phyloP scores from a whole-genome alignment of 2,797 vertebrate species.

The Meriones psammophilus region DNA sequence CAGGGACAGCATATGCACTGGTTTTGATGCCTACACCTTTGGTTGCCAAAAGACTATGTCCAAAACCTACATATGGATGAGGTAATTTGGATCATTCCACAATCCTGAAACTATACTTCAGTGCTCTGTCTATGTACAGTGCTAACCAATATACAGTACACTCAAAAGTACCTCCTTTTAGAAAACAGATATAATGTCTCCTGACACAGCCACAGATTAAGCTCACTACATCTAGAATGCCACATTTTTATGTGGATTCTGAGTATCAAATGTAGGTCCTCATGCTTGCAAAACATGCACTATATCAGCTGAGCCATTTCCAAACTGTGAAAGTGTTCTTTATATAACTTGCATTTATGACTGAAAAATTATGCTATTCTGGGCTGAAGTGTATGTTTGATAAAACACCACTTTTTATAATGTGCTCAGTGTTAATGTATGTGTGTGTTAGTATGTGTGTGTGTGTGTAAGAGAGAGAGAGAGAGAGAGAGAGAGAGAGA shows the following conservation, averaged over 20 bases:
- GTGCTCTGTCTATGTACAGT: conserved; percentile 87
- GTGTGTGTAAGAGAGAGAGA: no score
- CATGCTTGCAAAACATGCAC: neutral
- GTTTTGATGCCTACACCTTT: conserved; percentile 82
- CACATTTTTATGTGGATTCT: neutral
- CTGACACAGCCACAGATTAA: conserved; percentile 87
- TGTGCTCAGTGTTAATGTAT: conserved; percentile 84
- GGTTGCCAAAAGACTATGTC: conserved; percentile 73
- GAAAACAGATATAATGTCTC: conserved; percentile 86
- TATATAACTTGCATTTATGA: conserved; percentile 88
- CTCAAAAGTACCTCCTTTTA: conserved; percentile 84
- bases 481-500: conserved; percentile 42
- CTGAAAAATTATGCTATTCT: conserved; percentile 98
- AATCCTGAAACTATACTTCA: conserved; percentile 81
- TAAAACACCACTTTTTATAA: conserved; percentile 94
- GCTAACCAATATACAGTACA: conserved; percentile 88
- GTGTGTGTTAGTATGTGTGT: conserved; percentile 78
- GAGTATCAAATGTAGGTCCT: neutral
- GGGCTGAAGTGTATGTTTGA: conserved; percentile 95
- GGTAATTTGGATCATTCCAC: conserved; percentile 75
- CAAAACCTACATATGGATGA: conserved; percentile 65
- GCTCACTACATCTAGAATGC: conserved; percentile 87
- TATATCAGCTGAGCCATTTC: neutral
- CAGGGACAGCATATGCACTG: conserved; percentile 83
- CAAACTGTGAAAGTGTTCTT: neutral